Conservation (phyloP, 2,113 vertebrate species). For the Ceyx margarethae region DNA sequence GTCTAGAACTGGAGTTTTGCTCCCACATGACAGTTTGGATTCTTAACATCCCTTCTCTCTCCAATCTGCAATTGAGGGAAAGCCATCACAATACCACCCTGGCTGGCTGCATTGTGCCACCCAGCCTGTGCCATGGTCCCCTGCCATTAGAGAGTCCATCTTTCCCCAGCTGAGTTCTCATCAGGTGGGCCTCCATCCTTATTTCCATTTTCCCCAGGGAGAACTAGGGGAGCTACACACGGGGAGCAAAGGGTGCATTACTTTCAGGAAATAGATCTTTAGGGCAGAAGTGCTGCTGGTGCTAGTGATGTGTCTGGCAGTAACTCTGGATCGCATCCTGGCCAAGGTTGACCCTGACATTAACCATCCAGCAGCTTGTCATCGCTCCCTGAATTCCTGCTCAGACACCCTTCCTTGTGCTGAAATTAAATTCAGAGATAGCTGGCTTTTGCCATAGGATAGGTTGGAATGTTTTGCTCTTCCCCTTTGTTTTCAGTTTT, state of each 20-base stretch:
- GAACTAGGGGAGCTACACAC: background rate
- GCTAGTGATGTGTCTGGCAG: background rate
- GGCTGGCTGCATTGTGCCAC: background rate
- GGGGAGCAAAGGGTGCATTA: background rate
- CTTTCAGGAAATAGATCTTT: background rate
- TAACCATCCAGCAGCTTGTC: background rate
- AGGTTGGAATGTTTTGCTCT: background rate
- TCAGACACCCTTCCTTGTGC: background rate
- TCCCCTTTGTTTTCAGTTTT: background rate
- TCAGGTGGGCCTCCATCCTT: background rate
- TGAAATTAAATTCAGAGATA: background rate
- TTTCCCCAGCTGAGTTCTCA: background rate
- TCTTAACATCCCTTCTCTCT: background rate
- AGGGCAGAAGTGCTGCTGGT: background rate
- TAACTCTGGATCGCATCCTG: background rate
- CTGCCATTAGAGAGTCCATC: background rate
- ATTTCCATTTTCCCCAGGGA: background rate
- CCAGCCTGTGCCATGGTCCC: fast-evolving
- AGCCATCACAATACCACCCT: background rate
- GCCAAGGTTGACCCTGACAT: fast-evolving
- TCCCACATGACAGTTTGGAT: background rate
- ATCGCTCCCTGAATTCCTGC: background rate
- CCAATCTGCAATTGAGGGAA: background rate
- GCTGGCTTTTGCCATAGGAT: background rate
- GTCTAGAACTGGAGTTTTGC: background rate